These are phyloP conservation scores for Stenichneumon culpator DNA, from an alignment of 2,888 invertebrate genomes.

Conservation along the genomic window DNA sequence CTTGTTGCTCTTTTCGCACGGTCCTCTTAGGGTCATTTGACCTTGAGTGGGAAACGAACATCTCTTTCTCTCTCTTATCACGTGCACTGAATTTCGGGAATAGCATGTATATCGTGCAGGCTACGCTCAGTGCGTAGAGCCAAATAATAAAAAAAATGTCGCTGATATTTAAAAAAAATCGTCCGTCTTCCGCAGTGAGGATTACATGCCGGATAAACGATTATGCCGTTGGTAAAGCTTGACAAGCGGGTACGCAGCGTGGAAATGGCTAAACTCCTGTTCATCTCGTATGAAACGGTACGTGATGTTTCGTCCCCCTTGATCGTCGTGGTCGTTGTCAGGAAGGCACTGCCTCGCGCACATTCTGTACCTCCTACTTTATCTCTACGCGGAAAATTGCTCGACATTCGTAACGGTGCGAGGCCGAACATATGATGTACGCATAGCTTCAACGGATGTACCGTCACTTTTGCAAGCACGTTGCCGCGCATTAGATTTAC, in stretches of 20 bases:
- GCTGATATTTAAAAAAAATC: not conserved
- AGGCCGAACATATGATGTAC: constrained; percentile 22
- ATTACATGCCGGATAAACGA: constrained; percentile 3
- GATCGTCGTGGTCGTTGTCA: constrained; percentile 19
- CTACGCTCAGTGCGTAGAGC: not conserved
- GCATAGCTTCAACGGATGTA: constrained; percentile 54
- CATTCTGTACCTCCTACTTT: not conserved
- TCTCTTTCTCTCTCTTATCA: not conserved
- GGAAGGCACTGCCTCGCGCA: constrained; percentile 1
- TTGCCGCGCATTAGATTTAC: constrained; percentile 36
- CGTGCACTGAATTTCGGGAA: not conserved
- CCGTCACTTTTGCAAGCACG: constrained; percentile 46
- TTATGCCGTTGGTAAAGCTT: not conserved
- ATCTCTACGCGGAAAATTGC: constrained; percentile 48
- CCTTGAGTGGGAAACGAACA: not conserved
- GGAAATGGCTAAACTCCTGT: constrained; percentile 44
- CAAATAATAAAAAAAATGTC: not conserved
- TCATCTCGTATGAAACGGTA: constrained; percentile 42
- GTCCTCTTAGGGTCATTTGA: not conserved
- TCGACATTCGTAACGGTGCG: constrained; percentile 64
- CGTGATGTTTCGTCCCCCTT: constrained; percentile 18
- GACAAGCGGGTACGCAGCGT: constrained; percentile 42
- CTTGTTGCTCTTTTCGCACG: not conserved
- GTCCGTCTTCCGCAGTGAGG: not conserved
- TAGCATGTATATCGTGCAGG: not conserved